These are phyloP conservation scores for Myoxocephalus aenaeus DNA, from an alignment of 2,797 vertebrate species.

Conservation along the genomic window DNA sequence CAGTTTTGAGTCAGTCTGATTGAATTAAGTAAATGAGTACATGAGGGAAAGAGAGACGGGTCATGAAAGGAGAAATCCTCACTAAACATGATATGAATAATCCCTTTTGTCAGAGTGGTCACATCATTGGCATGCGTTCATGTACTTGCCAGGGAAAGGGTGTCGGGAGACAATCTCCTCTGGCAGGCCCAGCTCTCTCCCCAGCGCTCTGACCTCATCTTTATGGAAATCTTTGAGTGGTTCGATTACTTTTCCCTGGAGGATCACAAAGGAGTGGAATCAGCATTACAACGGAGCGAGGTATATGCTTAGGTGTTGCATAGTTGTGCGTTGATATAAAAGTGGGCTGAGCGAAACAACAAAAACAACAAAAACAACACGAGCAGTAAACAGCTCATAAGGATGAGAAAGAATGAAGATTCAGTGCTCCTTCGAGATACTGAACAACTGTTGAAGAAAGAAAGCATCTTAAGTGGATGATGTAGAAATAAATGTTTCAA, in stretches of 20 bases:
- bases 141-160: constrained; percentile 92
- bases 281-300: constrained; percentile 29
- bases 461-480: background rate
- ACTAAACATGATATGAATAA: background rate
- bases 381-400: background rate
- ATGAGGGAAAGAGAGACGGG: background rate
- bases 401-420: background rate
- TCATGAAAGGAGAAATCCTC: background rate
- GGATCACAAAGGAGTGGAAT: constrained; percentile 40
- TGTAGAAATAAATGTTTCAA: background rate
- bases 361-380: background rate
- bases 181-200: constrained; percentile 95
- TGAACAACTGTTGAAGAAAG: background rate
- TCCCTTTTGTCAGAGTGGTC: background rate
- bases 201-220: constrained; percentile 95
- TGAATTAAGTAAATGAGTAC: background rate
- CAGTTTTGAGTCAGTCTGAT: background rate
- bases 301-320: constrained; percentile 4
- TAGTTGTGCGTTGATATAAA: constrained; percentile 4
- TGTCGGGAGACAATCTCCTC: constrained; percentile 96
- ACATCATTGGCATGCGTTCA: background rate
- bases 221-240: constrained; percentile 99
- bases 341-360: constrained; percentile 13
- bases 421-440: background rate
- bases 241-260: constrained; percentile 97